Conservation (phyloP, 2,888 invertebrate genomes). For the Agriopis leucophaearia region DNA sequence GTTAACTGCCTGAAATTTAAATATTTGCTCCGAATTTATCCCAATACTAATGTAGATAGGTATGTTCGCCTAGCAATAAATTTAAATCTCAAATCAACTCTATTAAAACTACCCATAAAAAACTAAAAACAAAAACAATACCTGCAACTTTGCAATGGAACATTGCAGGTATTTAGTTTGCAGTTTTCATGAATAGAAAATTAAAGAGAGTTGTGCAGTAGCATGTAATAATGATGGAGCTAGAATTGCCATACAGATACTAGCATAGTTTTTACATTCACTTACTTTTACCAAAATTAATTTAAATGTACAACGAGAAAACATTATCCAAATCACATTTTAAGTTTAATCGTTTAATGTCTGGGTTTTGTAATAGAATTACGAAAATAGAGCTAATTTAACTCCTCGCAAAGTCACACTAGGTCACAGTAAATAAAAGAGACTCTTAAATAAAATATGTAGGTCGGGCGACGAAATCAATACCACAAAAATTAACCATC, state of each 20-base stretch:
- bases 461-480: conserved; percentile 35
- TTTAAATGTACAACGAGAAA: too few species aligned
- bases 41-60: background rate
- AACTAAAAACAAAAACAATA: background rate
- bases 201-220: too few species aligned
- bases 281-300: too few species aligned
- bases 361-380: background rate
- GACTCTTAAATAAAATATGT: conserved; percentile 29
- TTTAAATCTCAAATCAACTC: too few species aligned
- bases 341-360: background rate
- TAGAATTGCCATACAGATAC: too few species aligned
- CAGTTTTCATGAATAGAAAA: too few species aligned
- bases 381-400: conserved; percentile 9
- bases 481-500: conserved; percentile 33
- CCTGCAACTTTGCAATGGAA: too few species aligned
- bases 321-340: too few species aligned
- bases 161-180: too few species aligned
- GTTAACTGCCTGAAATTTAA: conserved; percentile 5
- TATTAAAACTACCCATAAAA: background rate
- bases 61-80: background rate
- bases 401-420: conserved; percentile 26
- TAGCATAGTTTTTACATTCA: too few species aligned
- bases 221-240: too few species aligned
- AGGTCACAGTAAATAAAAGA: conserved; percentile 24
- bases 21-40: background rate